phyloP scores from a whole-genome alignment of 2,888 invertebrate genomes.

The Barypeithes pellucidus region DNA sequence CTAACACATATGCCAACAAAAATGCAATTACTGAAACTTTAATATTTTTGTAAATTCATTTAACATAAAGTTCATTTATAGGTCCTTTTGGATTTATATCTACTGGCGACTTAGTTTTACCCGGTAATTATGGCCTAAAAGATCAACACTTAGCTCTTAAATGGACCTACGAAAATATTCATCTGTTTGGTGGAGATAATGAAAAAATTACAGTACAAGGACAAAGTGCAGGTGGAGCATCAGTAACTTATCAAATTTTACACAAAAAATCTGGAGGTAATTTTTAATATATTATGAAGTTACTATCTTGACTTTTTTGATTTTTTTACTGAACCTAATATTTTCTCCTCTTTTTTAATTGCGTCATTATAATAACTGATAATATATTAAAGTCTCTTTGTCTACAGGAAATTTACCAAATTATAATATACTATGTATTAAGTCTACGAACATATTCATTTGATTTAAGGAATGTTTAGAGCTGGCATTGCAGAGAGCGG shows the following conservation, averaged over 20 bases:
- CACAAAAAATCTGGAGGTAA: slow-evolving; percentile 27
- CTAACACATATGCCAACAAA: no score
- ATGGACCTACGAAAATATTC: slow-evolving; percentile 55
- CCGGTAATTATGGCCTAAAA: slow-evolving; percentile 20
- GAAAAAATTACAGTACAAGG: slow-evolving; percentile 58
- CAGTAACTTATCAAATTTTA: slow-evolving; percentile 38
- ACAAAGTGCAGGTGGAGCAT: slow-evolving; percentile 59
- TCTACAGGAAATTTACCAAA: no score
- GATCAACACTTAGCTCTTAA: slow-evolving; percentile 17
- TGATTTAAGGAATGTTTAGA: slow-evolving; percentile 18
- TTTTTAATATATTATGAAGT: background rate
- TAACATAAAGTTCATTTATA: background rate
- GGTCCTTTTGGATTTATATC: slow-evolving; percentile 22
- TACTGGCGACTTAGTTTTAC: slow-evolving; percentile 5
- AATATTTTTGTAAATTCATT: background rate
- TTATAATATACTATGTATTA: background rate
- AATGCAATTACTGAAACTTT: no score
- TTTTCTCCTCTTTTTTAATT: no score
- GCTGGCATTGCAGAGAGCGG: slow-evolving; percentile 15
- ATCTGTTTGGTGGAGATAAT: slow-evolving; percentile 45
- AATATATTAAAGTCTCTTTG: no score
- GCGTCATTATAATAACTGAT: no score
- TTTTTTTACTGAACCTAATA: no score
- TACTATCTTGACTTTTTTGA: background rate
- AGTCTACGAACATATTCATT: background rate